Conservation (phyloP, 2,113 vertebrate species). For the human (Homo sapiens) region DNA sequence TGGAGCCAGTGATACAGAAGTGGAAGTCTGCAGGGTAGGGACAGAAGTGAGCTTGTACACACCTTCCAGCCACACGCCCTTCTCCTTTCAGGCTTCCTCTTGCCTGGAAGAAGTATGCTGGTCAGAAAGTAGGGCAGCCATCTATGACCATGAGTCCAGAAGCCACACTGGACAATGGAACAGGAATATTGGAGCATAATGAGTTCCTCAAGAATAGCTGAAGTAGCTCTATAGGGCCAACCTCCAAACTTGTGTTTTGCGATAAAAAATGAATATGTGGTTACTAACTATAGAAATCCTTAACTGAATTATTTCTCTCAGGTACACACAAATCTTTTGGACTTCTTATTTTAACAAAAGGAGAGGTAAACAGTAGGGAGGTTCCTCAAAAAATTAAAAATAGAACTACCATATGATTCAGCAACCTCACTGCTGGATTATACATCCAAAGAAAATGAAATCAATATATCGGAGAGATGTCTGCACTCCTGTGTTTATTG, state of each 20-base stretch:
- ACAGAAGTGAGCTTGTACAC: rapidly evolving
- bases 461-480: not conserved
- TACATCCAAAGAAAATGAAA: too few species aligned
- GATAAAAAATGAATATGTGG: not conserved
- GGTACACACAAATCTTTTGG: not conserved
- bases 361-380: not conserved
- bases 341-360: not conserved
- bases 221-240: not conserved
- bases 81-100: not conserved
- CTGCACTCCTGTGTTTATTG: too few species aligned
- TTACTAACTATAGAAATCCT: not conserved
- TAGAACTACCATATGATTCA: not conserved
- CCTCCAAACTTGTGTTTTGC: not conserved
- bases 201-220: not conserved
- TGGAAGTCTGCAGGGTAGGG: not conserved
- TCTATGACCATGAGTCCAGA: not conserved
- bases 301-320: not conserved
- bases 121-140: not conserved
- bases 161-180: not conserved
- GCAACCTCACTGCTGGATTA: not conserved
- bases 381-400: not conserved
- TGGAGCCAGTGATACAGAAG: rapidly evolving
- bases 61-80: not conserved
- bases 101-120: not conserved
- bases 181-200: not conserved